These are phyloP conservation scores for Chironomus riparius DNA, from an alignment of 2,888 invertebrate genomes.

Conservation along the genomic window DNA sequence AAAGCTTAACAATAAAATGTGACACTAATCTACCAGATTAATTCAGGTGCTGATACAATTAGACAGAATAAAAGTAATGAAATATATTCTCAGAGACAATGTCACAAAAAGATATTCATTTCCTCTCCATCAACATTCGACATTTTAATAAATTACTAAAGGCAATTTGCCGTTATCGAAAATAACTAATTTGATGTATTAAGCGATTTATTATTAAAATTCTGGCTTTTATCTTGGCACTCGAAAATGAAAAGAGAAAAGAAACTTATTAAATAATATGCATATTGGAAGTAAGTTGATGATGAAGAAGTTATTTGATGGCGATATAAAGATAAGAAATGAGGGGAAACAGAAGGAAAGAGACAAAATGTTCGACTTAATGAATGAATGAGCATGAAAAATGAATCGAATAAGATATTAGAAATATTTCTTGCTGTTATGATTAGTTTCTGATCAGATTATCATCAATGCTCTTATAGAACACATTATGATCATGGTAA, in stretches of 20 bases:
- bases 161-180: constrained; percentile 9
- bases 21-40: too few species aligned
- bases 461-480: too few species aligned
- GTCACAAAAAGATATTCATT: background rate
- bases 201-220: constrained; percentile 2
- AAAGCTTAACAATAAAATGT: too few species aligned
- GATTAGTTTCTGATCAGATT: too few species aligned
- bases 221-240: background rate
- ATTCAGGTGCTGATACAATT: too few species aligned
- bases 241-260: background rate
- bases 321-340: background rate
- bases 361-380: background rate
- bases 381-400: background rate
- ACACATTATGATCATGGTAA: too few species aligned
- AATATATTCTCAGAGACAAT: too few species aligned
- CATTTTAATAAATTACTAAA: constrained; percentile 8
- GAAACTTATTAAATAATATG: too few species aligned
- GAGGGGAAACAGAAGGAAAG: too few species aligned
- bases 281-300: background rate
- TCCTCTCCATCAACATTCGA: background rate
- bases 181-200: constrained; percentile 10
- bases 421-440: background rate
- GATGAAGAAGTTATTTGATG: background rate
- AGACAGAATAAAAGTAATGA: too few species aligned
- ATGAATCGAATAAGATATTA: background rate